Percentiles rank a stretch among this genome's conserved stretches.
Evolutionary conservation across 2,888 invertebrate genomes (phyloP).

Genomic region (Eledona agricola): DNA sequence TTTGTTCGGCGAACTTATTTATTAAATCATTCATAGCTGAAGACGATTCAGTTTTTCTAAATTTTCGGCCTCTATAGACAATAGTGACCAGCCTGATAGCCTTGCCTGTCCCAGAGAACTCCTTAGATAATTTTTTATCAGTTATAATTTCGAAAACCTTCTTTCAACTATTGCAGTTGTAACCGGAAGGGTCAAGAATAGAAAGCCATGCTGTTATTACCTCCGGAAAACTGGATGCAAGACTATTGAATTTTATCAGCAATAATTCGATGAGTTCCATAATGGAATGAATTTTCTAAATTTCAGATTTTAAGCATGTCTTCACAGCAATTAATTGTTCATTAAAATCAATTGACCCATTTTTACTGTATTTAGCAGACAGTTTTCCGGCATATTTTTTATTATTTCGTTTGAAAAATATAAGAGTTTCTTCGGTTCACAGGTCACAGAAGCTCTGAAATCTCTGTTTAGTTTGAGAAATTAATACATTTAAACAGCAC

Average conservation of each 20-base stretch:
- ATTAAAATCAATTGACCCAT: conserved; percentile 42
- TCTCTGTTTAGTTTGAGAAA: conserved; percentile 11
- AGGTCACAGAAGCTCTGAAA: conserved; percentile 1
- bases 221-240: conserved; percentile 44
- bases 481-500: conserved; percentile 41
- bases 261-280: conserved; percentile 47
- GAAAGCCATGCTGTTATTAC: conserved; percentile 44
- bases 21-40: conserved; percentile 34
- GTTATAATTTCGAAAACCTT: conserved; percentile 40
- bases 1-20: conserved; percentile 31
- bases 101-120: conserved; percentile 38
- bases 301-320: conserved; percentile 31
- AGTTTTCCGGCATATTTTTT: conserved; percentile 7
- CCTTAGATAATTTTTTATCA: conserved; percentile 38
- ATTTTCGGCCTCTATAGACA: conserved; percentile 35
- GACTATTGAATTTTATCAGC: conserved; percentile 45
- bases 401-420: conserved; percentile 47
- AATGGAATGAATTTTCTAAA: conserved; percentile 45
- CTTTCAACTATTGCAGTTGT: conserved; percentile 39
- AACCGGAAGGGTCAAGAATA: conserved; percentile 44
- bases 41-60: conserved; percentile 23
- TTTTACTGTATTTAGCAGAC: conserved; percentile 38
- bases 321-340: conserved; percentile 45
- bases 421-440: conserved; percentile 44
- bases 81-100: conserved; percentile 35